Base-by-base conservation (phyloP, 2,888 invertebrate species). In the Caenorhabditis zanzibari region DNA sequence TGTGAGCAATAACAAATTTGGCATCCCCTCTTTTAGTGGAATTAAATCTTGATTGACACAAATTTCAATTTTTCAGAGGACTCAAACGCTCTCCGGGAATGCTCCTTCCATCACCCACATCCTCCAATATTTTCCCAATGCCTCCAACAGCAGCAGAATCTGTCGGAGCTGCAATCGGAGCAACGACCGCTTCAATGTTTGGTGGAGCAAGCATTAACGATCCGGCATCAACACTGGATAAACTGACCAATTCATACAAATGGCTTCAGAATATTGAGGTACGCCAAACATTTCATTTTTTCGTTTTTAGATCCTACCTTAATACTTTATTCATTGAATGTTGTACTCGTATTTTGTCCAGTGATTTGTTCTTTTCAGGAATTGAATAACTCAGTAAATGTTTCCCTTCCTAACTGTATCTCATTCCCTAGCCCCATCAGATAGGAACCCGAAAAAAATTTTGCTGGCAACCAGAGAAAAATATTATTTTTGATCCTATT, bases 61-160 rank as follows among this genome's bases (percentile, higher is more conserved):
- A 41, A 47, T 41, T n/a, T 47, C 44, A 35, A 77, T 73, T 76
- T 63, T 74, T 41, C 77, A 85, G 88, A 75, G 85, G 91, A 54
- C 85, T 92, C 56, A 92, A 92, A 85, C 89, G 92, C 32, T 92
- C 92, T 12, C 92, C 92, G n/a, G 92, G 92, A 28, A 92, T 92
- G 92, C 91, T 92, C 32, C 87, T 92, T 16, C 85, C 87, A 35
- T 79, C 85, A 12, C 74, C 82, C 47, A 75, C 84, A 7, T 80
- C 81, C 19, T 38, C 75, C 5, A 68, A 49, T 19, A 47, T 41
- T 26, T 73, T 77, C 44, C 74, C 80, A 14, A 61, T 86, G 32
- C 84, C 82, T 22, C 73, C 84, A 47, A 73, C 79, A 19, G 84
- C 76, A 32, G 73, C 64, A 19, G 73, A 81, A 54, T 81, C 81